Evolutionary conservation across 2,113 vertebrate species (phyloP).

Genomic region (Hymenochirus boettgeri): DNA sequence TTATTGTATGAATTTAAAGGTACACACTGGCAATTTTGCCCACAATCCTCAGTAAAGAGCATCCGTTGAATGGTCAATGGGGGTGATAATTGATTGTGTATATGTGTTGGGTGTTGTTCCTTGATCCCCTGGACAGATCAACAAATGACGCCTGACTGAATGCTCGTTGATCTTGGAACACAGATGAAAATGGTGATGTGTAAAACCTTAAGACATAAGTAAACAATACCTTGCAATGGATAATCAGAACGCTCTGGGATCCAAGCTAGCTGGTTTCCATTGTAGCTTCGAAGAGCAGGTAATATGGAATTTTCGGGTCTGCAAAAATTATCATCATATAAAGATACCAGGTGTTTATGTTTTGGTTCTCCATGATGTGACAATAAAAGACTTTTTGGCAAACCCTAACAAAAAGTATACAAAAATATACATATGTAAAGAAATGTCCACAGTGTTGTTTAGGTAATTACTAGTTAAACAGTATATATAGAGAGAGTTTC

Average conservation of each 20-base stretch:
- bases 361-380: constrained; percentile 54
- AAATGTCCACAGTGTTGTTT: too few species aligned
- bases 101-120: too few species aligned
- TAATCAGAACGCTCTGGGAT: constrained; percentile 63
- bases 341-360: constrained; percentile 56
- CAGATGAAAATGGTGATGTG: not conserved
- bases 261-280: constrained; percentile 54
- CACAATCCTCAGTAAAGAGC: too few species aligned
- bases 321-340: constrained; percentile 64
- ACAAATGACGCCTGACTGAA: not conserved
- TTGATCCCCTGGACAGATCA: not conserved
- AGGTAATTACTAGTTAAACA: too few species aligned
- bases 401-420: constrained; percentile 55
- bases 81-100: too few species aligned
- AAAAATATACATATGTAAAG: too few species aligned
- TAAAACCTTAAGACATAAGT: not conserved
- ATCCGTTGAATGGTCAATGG: too few species aligned
- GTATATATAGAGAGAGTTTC: too few species aligned
- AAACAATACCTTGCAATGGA: constrained; percentile 56
- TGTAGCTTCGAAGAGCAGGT: constrained; percentile 54
- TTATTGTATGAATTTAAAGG: too few species aligned
- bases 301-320: constrained; percentile 44
- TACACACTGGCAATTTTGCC: not conserved
- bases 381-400: constrained; percentile 62
- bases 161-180: not conserved